Evolutionary conservation across 2,113 vertebrate species (phyloP).

Genomic region (Etia nguti): DNA sequence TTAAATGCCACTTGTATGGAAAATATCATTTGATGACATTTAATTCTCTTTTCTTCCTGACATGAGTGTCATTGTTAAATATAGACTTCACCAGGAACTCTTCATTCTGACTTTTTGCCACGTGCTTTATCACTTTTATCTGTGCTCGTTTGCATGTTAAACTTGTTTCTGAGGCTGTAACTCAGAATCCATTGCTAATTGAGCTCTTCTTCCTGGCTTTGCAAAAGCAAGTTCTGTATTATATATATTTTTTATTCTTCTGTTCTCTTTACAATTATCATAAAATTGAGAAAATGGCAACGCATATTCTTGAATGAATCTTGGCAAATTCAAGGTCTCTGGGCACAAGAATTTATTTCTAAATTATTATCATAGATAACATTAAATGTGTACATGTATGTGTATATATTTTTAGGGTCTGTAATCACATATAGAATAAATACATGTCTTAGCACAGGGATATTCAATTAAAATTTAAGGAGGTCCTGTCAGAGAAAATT

Average conservation of each 20-base stretch:
- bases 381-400: neutral
- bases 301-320: neutral
- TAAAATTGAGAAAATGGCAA: neutral
- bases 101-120: neutral
- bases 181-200: neutral
- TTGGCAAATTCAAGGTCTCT: neutral
- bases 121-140: neutral
- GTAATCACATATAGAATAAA: neutral
- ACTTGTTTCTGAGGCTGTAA: neutral
- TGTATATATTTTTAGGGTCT: neutral
- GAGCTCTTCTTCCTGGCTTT: neutral
- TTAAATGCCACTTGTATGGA: neutral
- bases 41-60: slow-evolving; percentile 11
- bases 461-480: neutral
- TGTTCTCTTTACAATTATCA: neutral
- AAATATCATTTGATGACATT: slow-evolving; percentile 36
- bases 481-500: neutral
- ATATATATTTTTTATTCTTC: neutral
- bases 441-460: neutral
- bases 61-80: neutral
- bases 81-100: neutral
- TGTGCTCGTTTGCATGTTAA: neutral
- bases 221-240: neutral
- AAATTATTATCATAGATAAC: neutral
- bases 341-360: neutral